phyloP scores from a whole-genome alignment of 2,888 invertebrate species.

The Entomobrya proxima region DNA sequence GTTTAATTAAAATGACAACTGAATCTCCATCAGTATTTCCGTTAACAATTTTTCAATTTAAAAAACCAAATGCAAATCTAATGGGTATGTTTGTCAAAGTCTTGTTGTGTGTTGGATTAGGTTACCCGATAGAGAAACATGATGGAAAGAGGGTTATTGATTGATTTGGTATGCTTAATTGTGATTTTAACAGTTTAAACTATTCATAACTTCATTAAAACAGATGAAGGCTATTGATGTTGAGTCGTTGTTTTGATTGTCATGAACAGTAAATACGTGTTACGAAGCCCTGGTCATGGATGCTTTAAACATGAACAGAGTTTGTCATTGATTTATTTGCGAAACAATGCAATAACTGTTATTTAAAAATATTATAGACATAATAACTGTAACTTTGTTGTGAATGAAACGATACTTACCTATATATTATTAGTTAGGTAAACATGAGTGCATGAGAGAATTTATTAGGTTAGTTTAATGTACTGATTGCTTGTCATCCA shows the following conservation, averaged over 20 bases:
- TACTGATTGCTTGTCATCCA: slow-evolving; percentile 45
- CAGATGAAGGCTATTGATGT: too few species aligned
- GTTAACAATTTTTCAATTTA: background rate
- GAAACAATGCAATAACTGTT: slow-evolving; percentile 28
- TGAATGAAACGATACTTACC: background rate
- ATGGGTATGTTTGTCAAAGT: background rate
- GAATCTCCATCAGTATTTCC: slow-evolving; percentile 47
- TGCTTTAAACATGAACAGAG: background rate
- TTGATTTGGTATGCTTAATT: background rate
- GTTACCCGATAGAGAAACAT: background rate
- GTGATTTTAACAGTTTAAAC: slow-evolving; percentile 9
- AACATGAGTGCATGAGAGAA: background rate
- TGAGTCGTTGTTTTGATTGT: too few species aligned
- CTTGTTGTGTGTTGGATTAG: background rate
- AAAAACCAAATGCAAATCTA: background rate
- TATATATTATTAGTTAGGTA: background rate
- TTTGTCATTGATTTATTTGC: background rate
- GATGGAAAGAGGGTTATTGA: background rate
- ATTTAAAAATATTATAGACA: background rate
- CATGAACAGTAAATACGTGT: too few species aligned
- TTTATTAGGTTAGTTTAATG: background rate
- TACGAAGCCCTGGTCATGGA: background rate
- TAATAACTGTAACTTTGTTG: background rate
- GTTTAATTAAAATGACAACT: slow-evolving; percentile 1
- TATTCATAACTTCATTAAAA: background rate